A percentile compares a stretch with the other conserved stretches of the same genome.
Evolutionary conservation across 1,140 invertebrate genomes (phyloP).

Genomic region (Psilanteris sp.): DNA sequence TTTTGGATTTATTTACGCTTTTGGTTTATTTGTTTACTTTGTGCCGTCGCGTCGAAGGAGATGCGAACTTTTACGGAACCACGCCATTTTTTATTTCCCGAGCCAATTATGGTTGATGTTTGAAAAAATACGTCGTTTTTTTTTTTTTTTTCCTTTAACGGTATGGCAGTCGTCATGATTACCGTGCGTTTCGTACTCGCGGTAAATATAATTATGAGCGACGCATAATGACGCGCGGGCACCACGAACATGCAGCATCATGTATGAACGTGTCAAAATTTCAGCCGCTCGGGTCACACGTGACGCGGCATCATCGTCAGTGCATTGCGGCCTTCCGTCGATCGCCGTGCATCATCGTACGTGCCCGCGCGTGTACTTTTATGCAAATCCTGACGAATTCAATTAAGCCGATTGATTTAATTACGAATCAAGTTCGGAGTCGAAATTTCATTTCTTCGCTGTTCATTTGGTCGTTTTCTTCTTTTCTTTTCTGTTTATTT

Average conservation of each 20-base stretch:
- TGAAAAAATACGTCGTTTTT: too few species aligned
- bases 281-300: slow-evolving; percentile 20
- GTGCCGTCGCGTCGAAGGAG: too few species aligned
- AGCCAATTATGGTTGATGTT: too few species aligned
- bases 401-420: slow-evolving; percentile 23
- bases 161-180: slow-evolving; percentile 10
- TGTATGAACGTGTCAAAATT: slow-evolving; percentile 32
- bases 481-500: too few species aligned
- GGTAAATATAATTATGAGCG: slow-evolving; percentile 17
- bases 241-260: slow-evolving; percentile 23
- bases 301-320: slow-evolving; percentile 31
- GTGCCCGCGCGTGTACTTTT: slow-evolving; percentile 6
- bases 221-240: slow-evolving; percentile 8
- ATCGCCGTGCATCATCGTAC: slow-evolving; percentile 12
- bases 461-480: too few species aligned
- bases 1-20: too few species aligned
- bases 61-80: too few species aligned
- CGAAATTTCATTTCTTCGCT: too few species aligned
- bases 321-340: slow-evolving; percentile 14
- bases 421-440: background rate
- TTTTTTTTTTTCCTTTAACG: too few species aligned
- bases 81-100: too few species aligned
- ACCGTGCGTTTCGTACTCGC: slow-evolving; percentile 5
- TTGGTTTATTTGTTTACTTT: too few species aligned
- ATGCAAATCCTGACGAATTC: slow-evolving; percentile 22